Conservation (phyloP, 2,113 vertebrate species). For the Ciconia maguari region DNA sequence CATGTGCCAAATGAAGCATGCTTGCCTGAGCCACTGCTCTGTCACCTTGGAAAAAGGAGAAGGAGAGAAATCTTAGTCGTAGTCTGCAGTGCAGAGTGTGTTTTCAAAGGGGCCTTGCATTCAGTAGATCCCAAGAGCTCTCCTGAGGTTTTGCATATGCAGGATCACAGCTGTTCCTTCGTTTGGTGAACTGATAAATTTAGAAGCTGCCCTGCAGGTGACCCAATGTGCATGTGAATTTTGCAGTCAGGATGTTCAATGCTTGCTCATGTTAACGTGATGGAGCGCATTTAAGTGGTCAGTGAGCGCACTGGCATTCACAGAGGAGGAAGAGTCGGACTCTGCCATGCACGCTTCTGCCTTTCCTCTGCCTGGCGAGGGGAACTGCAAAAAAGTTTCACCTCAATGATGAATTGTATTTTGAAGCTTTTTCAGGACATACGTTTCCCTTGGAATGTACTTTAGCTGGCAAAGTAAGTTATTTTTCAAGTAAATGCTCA, state of each 20-base stretch:
- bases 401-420: neutral
- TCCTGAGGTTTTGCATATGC: neutral
- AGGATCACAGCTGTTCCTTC: neutral
- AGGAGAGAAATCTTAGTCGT: neutral
- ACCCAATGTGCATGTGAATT: neutral
- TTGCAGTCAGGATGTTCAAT: neutral
- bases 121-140: neutral
- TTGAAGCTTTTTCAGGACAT: neutral
- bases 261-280: neutral
- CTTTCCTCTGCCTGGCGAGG: neutral
- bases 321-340: neutral
- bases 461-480: neutral
- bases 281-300: neutral
- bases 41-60: neutral
- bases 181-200: neutral
- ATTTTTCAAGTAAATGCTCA: neutral
- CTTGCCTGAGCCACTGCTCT: neutral
- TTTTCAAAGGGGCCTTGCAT: neutral
- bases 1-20: accelerated
- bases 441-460: neutral
- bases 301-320: neutral
- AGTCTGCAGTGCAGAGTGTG: neutral
- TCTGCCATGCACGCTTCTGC: accelerated
- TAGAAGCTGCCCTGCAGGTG: constrained; percentile 21
- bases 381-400: neutral